Evolutionary conservation across 1,140 invertebrate genomes (phyloP).

Genomic region (Papilio aristodemus): DNA sequence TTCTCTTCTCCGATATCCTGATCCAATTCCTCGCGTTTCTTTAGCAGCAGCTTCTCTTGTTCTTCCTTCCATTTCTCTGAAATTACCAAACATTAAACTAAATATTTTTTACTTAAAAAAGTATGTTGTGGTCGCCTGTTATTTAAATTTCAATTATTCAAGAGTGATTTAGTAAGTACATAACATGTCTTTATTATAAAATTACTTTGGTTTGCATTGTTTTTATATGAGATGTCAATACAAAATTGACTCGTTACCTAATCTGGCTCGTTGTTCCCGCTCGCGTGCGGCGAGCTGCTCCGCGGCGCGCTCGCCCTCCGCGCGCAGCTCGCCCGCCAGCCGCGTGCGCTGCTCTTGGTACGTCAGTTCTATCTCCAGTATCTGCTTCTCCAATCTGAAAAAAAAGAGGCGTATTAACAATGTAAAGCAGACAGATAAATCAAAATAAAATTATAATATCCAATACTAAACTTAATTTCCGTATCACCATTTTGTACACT

Average conservation of each 20-base stretch:
- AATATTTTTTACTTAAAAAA: not conserved
- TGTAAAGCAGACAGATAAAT: too few relatives aligned
- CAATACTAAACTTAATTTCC: too few relatives aligned
- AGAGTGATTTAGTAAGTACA: too few relatives aligned
- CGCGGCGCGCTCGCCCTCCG: slow-evolving; percentile 65
- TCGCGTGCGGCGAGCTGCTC: slow-evolving; percentile 52
- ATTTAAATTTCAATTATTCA: too few relatives aligned
- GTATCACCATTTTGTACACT: too few relatives aligned
- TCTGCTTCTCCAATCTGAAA: slow-evolving; percentile 67
- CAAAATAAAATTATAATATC: too few relatives aligned
- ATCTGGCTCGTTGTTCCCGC: slow-evolving; percentile 44
- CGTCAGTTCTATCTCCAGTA: slow-evolving; percentile 65
- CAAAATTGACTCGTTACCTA: slow-evolving; percentile 53
- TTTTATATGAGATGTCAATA: too few relatives aligned
- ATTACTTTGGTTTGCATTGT: too few relatives aligned
- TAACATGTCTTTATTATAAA: too few relatives aligned
- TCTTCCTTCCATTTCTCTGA: slow-evolving; percentile 68
- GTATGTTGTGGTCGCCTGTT: too few relatives aligned
- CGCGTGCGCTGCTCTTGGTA: slow-evolving; percentile 70
- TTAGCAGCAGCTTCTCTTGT: slow-evolving; percentile 61
- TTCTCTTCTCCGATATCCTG: slow-evolving; percentile 59
- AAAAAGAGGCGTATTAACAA: too few relatives aligned
- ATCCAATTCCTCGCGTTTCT: slow-evolving; percentile 53
- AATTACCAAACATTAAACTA: slow-evolving; percentile 33
- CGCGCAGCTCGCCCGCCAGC: slow-evolving; percentile 64